Percentiles rank a stretch among this genome's conserved stretches.
Conservation (phyloP, 2,113 vertebrate species). For the Neolamprologus sp. region DNA sequence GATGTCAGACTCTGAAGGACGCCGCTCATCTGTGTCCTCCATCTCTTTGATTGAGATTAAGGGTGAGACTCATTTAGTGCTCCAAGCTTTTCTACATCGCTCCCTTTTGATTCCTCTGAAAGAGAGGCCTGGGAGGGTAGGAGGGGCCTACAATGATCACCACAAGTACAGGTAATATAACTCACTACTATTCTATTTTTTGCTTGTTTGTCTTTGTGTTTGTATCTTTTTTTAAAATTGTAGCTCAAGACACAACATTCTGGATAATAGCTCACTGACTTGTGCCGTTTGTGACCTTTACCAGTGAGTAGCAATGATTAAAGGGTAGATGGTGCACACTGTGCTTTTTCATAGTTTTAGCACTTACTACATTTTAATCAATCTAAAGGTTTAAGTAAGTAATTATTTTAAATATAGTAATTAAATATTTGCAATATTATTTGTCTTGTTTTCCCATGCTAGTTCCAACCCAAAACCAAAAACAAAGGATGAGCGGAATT, state of each 20-base stretch:
- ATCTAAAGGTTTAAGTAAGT: neutral
- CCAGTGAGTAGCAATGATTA: neutral
- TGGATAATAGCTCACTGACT: neutral
- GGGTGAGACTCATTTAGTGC: constrained; percentile 62
- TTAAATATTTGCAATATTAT: neutral
- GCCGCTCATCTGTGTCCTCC: constrained; percentile 35
- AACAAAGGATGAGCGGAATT: constrained; percentile 21
- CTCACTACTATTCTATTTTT: neutral
- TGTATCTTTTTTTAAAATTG: neutral
- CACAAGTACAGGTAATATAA: constrained; percentile 55
- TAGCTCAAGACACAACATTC: neutral
- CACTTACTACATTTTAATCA: neutral
- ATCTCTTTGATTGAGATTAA: constrained; percentile 64
- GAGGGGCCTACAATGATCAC: constrained; percentile 61
- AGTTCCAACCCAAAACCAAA: neutral
- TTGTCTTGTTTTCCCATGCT: neutral
- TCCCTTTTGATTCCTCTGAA: constrained; percentile 10
- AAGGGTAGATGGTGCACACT: neutral
- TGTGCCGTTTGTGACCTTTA: neutral
- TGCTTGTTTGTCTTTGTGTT: neutral
- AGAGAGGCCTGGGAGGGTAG: constrained; percentile 58
- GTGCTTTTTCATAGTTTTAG: neutral
- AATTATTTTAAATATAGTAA: neutral
- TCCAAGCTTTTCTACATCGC: constrained; percentile 65
- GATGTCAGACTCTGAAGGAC: constrained; percentile 41